phyloP scores from a whole-genome alignment of 1,140 invertebrate genomes.

The Zophobas morio region DNA sequence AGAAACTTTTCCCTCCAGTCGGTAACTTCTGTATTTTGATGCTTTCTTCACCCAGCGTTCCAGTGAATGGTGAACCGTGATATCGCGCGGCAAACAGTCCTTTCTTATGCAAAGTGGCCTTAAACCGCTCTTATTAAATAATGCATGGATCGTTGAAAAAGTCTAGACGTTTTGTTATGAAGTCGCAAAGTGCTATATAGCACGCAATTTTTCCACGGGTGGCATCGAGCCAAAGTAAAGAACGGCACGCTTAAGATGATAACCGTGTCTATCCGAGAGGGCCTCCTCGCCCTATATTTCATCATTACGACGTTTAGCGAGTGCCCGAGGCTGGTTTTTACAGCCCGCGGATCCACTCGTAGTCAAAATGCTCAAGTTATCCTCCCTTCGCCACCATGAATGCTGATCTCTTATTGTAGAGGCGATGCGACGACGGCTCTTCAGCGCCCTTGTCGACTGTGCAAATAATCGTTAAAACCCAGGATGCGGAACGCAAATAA shows the following conservation, averaged over 20 bases:
- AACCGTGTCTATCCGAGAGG: slow-evolving; percentile 30
- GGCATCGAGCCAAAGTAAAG: slow-evolving; percentile 39
- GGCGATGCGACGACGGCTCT: slow-evolving; percentile 24
- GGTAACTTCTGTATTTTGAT: not conserved
- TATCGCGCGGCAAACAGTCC: slow-evolving; percentile 8
- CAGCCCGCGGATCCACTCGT: slow-evolving; percentile 38
- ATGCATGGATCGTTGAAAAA: slow-evolving; percentile 41
- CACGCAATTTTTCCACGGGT: slow-evolving; percentile 34
- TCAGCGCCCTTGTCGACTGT: slow-evolving; percentile 8
- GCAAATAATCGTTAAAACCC: slow-evolving; percentile 16
- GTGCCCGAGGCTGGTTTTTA: slow-evolving; percentile 46
- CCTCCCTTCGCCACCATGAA: slow-evolving; percentile 46
- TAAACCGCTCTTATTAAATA: slow-evolving; percentile 43
- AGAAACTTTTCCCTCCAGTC: too few relatives aligned
- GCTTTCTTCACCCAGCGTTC: not conserved
- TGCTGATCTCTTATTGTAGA: slow-evolving; percentile 46
- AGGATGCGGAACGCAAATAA: slow-evolving; percentile 4
- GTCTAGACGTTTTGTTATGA: slow-evolving; percentile 42
- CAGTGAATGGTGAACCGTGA: slow-evolving; percentile 18
- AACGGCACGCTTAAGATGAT: slow-evolving; percentile 47
- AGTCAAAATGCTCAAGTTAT: slow-evolving; percentile 41
- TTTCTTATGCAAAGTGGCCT: slow-evolving; percentile 39
- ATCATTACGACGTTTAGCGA: slow-evolving; percentile 52
- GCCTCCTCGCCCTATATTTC: slow-evolving; percentile 47
- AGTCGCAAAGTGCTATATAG: slow-evolving; percentile 38